phyloP scores from a whole-genome alignment of 2,797 vertebrate genomes.

The Dallia pectoralis region DNA sequence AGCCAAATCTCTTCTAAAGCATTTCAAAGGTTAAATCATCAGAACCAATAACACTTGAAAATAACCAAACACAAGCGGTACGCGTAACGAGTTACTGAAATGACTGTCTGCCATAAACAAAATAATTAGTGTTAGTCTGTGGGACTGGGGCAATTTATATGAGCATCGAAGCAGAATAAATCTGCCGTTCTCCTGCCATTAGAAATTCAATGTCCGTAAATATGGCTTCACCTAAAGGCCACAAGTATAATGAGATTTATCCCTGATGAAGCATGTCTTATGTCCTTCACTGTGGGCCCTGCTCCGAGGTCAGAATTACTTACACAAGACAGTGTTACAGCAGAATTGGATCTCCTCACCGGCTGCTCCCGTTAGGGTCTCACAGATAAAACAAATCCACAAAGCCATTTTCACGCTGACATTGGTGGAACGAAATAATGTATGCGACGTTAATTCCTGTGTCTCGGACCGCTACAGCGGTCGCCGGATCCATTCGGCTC shows the following conservation, averaged over 20 bases:
- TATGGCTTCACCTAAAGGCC: conserved; percentile 29
- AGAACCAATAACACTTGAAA: not conserved
- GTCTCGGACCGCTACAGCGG: conserved; percentile 18
- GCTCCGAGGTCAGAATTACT: conserved; percentile 37
- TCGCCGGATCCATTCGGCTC: conserved; percentile 8
- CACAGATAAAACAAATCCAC: not conserved
- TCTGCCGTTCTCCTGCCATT: not conserved
- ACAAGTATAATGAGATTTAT: conserved; percentile 42
- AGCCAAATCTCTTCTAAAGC: not conserved
- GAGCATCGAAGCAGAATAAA: not conserved
- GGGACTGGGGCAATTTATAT: not conserved
- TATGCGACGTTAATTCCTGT: conserved; percentile 26
- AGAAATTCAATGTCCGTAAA: conserved; percentile 23
- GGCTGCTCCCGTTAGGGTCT: not conserved
- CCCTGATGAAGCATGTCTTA: conserved; percentile 31
- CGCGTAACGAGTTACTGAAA: not conserved
- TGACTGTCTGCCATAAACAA: not conserved
- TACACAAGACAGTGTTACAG: conserved; percentile 10
- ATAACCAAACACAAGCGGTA: not conserved
- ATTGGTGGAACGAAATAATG: not conserved
- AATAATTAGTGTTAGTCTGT: conserved; percentile 16
- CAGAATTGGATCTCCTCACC: not conserved
- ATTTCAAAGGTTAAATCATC: not conserved
- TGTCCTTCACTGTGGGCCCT: conserved; percentile 31
- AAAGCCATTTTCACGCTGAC: not conserved